phyloP scores from a whole-genome alignment of 2,113 vertebrate genomes.

The Pelecanus crispus region DNA sequence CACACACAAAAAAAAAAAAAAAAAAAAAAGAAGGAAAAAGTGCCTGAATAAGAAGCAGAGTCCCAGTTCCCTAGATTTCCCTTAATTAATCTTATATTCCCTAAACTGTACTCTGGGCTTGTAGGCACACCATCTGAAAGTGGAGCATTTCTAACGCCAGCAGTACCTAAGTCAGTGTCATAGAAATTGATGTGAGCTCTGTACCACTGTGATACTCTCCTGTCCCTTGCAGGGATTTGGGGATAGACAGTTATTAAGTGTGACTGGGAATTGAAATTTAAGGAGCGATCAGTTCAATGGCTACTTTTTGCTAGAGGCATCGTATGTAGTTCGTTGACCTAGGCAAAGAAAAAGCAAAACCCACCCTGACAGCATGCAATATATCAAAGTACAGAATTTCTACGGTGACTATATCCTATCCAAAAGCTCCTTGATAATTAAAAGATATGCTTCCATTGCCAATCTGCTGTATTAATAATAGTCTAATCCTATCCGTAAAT shows the following conservation, averaged over 20 bases:
- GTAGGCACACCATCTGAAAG: neutral
- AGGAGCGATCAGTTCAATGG: conserved; percentile 53
- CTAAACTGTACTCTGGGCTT: neutral
- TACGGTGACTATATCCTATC: neutral
- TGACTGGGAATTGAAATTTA: conserved; percentile 59
- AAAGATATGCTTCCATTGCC: neutral
- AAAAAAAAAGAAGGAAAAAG: neutral
- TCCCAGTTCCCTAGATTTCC: neutral
- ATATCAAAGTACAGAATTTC: conserved; percentile 5
- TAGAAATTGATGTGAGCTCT: conserved; percentile 17
- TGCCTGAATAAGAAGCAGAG: neutral
- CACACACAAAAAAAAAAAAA: neutral
- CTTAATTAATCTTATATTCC: neutral
- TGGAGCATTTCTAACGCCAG: neutral
- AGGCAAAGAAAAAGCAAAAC: conserved; percentile 33
- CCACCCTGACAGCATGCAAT: neutral
- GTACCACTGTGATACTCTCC: neutral
- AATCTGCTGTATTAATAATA: neutral
- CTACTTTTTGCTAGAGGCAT: conserved; percentile 46
- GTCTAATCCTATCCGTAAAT: conserved; percentile 9
- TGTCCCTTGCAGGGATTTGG: conserved; percentile 34
- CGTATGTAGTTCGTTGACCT: conserved; percentile 30
- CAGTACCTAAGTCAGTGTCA: neutral
- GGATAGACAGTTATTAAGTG: conserved; percentile 55
- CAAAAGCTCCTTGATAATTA: neutral